phyloP scores from a whole-genome alignment of 53 echinoderm and acorn worm species.

The Actinopyga echinites region DNA sequence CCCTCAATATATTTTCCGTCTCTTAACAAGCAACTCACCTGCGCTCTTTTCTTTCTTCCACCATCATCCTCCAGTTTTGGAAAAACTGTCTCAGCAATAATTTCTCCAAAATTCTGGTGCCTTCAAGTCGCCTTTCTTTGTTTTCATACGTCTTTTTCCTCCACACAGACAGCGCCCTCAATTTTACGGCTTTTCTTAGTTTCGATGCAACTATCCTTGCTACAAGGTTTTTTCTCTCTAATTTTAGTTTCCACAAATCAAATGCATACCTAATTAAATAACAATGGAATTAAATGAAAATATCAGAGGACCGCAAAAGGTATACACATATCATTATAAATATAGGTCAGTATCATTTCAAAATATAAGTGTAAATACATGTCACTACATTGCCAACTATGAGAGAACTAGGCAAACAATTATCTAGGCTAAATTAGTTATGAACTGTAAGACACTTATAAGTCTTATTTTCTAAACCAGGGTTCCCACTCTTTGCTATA shows the following conservation, averaged over 20 bases:
- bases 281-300: not conserved
- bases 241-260: constrained; percentile 55
- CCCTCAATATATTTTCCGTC: too few relatives aligned
- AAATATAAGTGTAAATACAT: too few relatives aligned
- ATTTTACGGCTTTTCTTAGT: constrained; percentile 53
- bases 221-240: constrained; percentile 50
- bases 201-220: constrained; percentile 54
- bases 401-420: not conserved
- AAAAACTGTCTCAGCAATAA: constrained; percentile 27
- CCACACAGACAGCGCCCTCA: constrained; percentile 49
- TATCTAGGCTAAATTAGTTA: not conserved
- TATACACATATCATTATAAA: too few relatives aligned
- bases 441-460: too few relatives aligned
- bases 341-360: too few relatives aligned
- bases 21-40: constrained; percentile 17
- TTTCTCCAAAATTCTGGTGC: not conserved
- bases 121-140: constrained; percentile 46
- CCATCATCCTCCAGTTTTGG: constrained; percentile 30
- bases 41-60: not conserved
- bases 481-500: too few relatives aligned
- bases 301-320: not conserved
- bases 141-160: constrained; percentile 32
- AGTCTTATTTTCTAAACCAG: too few relatives aligned
- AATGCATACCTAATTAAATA: constrained; percentile 36
- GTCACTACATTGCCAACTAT: too few relatives aligned